These are phyloP conservation scores for Batillaria attramentaria DNA, from an alignment of 1,140 invertebrate species.

Conservation along the genomic window DNA sequence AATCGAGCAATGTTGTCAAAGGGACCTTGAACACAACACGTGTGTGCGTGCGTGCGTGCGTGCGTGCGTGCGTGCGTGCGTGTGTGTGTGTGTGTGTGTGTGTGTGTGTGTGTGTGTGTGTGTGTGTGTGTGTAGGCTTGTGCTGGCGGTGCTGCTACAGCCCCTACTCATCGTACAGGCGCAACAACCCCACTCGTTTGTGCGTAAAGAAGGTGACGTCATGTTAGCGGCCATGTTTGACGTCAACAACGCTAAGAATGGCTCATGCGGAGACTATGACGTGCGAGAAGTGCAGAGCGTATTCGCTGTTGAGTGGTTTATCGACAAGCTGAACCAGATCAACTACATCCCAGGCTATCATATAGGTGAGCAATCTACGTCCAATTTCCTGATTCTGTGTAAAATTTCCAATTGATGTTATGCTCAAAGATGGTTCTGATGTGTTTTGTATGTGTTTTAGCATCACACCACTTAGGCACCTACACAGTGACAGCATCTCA, in stretches of 20 bases:
- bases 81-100: conserved; percentile 3
- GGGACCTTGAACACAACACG: too few relatives aligned
- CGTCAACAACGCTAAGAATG: neutral
- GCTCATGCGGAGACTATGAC: conserved; percentile 15
- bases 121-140: conserved; percentile 6
- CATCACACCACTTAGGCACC: too few relatives aligned
- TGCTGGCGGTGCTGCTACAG: neutral
- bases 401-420: too few relatives aligned
- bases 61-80: neutral
- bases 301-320: conserved; percentile 5
- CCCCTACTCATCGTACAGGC: neutral
- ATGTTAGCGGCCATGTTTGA: conserved; percentile 5
- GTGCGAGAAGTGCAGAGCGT: neutral
- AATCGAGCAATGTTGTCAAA: too few relatives aligned
- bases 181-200: neutral
- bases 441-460: too few relatives aligned
- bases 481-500: too few relatives aligned
- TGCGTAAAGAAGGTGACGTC: conserved; percentile 22
- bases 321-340: neutral
- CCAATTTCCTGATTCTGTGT: too few relatives aligned
- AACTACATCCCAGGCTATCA: neutral
- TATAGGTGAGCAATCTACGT: too few relatives aligned
- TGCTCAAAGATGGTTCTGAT: too few relatives aligned
- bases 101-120: conserved; percentile 14
- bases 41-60: neutral